phyloP scores from a whole-genome alignment of 2,113 vertebrate species.

The Aspidoscelis tigris region DNA sequence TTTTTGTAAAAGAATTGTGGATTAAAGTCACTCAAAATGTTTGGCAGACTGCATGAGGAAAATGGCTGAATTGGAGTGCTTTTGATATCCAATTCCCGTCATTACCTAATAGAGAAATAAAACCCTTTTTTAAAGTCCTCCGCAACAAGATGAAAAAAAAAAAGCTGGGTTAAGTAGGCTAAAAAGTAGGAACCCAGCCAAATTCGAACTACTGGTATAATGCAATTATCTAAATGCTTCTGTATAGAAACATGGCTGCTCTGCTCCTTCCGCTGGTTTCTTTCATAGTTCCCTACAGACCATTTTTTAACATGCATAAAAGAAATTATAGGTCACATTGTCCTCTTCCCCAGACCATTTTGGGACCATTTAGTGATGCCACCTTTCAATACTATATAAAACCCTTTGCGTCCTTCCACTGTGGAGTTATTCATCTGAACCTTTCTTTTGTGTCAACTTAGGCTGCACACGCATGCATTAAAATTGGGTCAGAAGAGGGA shows the following conservation, averaged over 20 bases:
- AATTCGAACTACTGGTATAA: not conserved
- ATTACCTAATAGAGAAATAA: not conserved
- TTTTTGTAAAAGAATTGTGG: slow-evolving; percentile 44
- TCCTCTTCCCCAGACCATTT: not conserved
- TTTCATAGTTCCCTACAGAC: not conserved
- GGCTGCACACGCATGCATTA: too few relatives aligned
- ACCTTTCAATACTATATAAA: not conserved
- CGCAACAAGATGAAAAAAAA: not conserved
- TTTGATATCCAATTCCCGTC: not conserved
- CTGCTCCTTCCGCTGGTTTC: not conserved
- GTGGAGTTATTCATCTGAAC: not conserved
- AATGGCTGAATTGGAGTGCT: not conserved
- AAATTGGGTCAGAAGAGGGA: not conserved
- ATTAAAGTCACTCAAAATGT: slow-evolving; percentile 40
- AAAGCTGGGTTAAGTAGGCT: not conserved
- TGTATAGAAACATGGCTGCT: not conserved
- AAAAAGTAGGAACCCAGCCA: not conserved
- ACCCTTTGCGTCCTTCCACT: not conserved
- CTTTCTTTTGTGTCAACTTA: not conserved
- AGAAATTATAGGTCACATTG: not conserved
- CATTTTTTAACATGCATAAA: not conserved
- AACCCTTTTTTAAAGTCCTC: not conserved
- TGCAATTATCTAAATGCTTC: not conserved
- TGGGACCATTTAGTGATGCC: not conserved
- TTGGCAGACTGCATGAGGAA: slow-evolving; percentile 24